Conservation (phyloP, 1,140 invertebrate species). For the Drosophila orena region DNA sequence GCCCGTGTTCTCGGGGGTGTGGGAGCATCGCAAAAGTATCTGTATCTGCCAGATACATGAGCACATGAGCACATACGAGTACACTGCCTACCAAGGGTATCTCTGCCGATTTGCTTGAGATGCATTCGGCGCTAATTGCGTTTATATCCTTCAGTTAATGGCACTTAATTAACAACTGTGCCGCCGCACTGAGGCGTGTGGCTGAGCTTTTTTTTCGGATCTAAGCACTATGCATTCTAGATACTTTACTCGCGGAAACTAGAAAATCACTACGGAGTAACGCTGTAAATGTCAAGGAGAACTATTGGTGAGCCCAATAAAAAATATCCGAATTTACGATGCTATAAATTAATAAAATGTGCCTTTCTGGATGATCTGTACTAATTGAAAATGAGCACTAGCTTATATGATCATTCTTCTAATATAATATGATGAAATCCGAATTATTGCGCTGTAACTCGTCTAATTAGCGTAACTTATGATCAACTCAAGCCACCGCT, state of each 20-base stretch:
- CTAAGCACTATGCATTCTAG: constrained; percentile 35
- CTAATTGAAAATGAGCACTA: too few species aligned
- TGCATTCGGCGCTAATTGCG: constrained; percentile 79
- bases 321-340: too few species aligned
- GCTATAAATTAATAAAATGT: too few species aligned
- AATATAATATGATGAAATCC: too few species aligned
- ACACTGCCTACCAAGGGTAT: constrained; percentile 1
- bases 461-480: not conserved
- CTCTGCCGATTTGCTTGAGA: constrained; percentile 74
- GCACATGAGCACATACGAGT: not conserved
- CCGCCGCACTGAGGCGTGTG: constrained; percentile 66
- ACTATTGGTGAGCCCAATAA: too few species aligned
- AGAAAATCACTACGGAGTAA: not conserved
- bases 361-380: too few species aligned
- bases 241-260: constrained; percentile 6
- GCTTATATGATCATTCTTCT: too few species aligned
- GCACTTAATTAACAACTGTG: constrained; percentile 83
- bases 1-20: constrained; percentile 28
- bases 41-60: constrained; percentile 17
- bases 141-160: constrained; percentile 84
- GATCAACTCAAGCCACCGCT: not conserved
- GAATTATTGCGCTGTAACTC: too few species aligned
- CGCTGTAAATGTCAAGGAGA: not conserved
- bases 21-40: constrained; percentile 12
- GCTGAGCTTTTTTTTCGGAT: constrained; percentile 49